Evolutionary conservation across 2,888 invertebrate genomes (phyloP), one percentile per base, ranked within the genome.

Genomic region (Torymus tubicola): DNA sequence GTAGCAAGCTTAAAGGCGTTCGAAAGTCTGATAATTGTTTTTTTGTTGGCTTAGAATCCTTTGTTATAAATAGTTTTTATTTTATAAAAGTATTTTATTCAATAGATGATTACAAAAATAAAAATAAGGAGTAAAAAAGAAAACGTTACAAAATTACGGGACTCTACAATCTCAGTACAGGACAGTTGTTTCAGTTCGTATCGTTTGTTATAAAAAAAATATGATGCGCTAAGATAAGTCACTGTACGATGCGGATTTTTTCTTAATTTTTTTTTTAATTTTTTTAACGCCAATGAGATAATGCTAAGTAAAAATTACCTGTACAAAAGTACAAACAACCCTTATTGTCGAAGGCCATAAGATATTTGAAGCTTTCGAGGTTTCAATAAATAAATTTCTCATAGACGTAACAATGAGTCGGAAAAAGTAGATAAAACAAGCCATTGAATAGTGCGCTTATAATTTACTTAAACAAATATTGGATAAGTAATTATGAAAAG

Each of bases 301-400:
- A 69, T 57, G 77, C 31, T 69, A 69, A 76, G 77, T 73, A 78
- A 78, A 65, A 73, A 72, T 80, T 68, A 72, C 42, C 64, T 82
- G 75, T 86, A 86, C 84, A 87, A 88, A 87, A 86, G 86, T 88
- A 89, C 86, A 87, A 88, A 89, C 79, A 85, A 87, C 83, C 82
- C 86, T 89, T 88, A 89, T 89, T 89, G 89, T 88, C 88, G 70
- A 81, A 76, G n/a, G 16, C 71, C 55, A 75, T 76, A 79, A 76
- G 42, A 80, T 60, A n/a, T 21, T 24, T 12, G 42, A 75, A 80
- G 60, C 52, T 75, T 11, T 4, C 8, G 11, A 53, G 42, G 18
- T 21, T 52, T 80, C 52, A 55, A 68, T 53, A 71, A 76, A 72
- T 61, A 61, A 76, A 71, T 11, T 50, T 2, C 16, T 69, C 55